Percentiles rank a stretch among this genome's conserved stretches.
Evolutionary conservation across 2,113 vertebrate species (phyloP).

Genomic region (Tychaedon coryphoeus): DNA sequence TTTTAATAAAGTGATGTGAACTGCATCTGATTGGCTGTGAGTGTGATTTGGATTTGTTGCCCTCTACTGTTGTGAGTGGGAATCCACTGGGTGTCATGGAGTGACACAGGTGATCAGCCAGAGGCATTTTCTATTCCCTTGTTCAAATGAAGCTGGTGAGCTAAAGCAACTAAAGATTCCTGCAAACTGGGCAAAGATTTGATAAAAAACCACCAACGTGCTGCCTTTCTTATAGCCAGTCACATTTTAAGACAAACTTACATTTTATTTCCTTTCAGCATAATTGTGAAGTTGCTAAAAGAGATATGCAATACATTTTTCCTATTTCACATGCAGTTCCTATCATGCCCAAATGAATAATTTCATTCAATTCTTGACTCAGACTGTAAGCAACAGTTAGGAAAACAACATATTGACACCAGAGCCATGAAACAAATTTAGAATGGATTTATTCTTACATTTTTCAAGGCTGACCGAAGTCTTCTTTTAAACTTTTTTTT

Average conservation of each 20-base stretch:
- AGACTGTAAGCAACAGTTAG: background rate
- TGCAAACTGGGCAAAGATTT: background rate
- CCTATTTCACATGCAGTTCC: background rate
- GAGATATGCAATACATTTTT: background rate
- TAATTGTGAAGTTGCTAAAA: background rate
- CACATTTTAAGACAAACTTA: background rate
- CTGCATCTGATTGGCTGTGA: background rate
- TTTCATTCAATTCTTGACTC: background rate
- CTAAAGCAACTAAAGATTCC: background rate
- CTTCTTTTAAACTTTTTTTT: constrained; percentile 68
- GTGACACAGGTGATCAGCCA: background rate
- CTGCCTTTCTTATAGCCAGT: background rate
- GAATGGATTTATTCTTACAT: constrained; percentile 70
- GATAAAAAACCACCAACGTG: background rate
- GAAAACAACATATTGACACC: background rate
- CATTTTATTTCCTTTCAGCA: background rate
- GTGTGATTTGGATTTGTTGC: background rate
- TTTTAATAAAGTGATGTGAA: background rate
- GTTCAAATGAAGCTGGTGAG: background rate
- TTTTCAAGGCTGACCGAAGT: constrained; percentile 72
- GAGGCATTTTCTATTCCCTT: background rate
- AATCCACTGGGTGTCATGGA: background rate
- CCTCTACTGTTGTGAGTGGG: background rate
- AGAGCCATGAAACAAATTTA: background rate
- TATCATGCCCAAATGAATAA: background rate